Base-by-base conservation (phyloP, 2,888 invertebrate species). In the Criorhina ranunculi region DNA sequence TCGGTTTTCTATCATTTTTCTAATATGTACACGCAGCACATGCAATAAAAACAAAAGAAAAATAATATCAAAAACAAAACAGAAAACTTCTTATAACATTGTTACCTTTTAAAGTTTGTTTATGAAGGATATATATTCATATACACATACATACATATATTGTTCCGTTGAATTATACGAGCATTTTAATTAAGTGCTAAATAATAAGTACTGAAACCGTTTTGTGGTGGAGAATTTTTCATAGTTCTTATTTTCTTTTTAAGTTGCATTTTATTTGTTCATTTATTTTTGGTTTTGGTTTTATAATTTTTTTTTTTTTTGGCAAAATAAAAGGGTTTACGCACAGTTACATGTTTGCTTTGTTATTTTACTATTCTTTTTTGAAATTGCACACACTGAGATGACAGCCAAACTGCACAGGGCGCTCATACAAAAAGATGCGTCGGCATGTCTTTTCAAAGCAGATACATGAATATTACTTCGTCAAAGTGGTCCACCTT, bases 241-340 rank as follows among this genome's bases (percentile, higher is more conserved):
- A 8, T n/a, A n/a, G n/a, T n/a, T 24, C 29, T 46, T 35, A 0
- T 37, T 24, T 1, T 35, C 49, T 12, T 46, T 57, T 78, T 55
- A 60, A 66, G 51, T 73, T 79, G 17, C 51, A 42, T 78, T 59
- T 67, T 40, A 9, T 69, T 57, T 59, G 33, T 59, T 4, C 4
- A 24, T 24, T 24, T 57, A 55, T 44, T 17, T 35, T 72, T 5
- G 11, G 8, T 49, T 7, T 49, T 49, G 49, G 29, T 59, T 42
- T n/a, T n/a, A n/a, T n/a, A n/a, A n/a, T n/a, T 24, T 51, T 35
- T 17, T 44, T 69, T 49, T 64, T 17, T 59, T 62, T 72, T 53
- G 37, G 24, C 24, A 9, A 51, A 64, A 83, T 78, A 73, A 83
- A 83, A 77, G 35, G 55, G 40, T 57, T 67, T 83, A 75, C 59